Percentiles rank a stretch among this genome's conserved stretches.
Conservation (phyloP, 2,113 vertebrate genomes). For the Dendropsophus ebraccatus region DNA sequence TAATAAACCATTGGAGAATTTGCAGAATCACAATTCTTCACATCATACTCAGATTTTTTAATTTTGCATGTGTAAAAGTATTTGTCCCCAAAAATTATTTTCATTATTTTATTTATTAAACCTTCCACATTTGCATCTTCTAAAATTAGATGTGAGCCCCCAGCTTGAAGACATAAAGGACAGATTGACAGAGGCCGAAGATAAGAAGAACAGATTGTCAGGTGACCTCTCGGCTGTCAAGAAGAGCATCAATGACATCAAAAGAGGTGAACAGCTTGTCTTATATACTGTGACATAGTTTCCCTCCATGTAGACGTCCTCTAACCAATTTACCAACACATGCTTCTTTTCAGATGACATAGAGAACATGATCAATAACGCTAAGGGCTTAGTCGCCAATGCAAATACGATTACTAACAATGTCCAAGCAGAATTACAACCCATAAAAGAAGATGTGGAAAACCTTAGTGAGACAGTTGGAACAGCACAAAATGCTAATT, state of each 20-base stretch:
- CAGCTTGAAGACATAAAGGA: conserved; percentile 73
- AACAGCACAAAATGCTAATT: conserved; percentile 65
- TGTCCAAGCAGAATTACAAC: conserved; percentile 77
- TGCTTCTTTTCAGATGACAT: conserved; percentile 77
- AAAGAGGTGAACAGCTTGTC: conserved; percentile 74
- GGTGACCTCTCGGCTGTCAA: conserved; percentile 72
- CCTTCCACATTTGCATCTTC: not conserved
- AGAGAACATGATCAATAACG: conserved; percentile 70
- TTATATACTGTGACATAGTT: not conserved
- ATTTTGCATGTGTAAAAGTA: too few species aligned
- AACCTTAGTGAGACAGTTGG: conserved; percentile 73
- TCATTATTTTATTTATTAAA: not conserved
- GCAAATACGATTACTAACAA: conserved; percentile 72
- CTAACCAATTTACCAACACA: not conserved
- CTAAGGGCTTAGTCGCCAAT: conserved; percentile 74
- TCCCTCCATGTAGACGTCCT: not conserved
- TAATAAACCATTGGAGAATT: too few species aligned
- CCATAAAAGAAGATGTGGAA: conserved; percentile 79
- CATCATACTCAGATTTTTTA: too few species aligned
- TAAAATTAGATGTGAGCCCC: conserved; percentile 68
- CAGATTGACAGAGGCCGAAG: conserved; percentile 71
- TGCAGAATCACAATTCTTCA: too few species aligned
- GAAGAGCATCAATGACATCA: conserved; percentile 72
- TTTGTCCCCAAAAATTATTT: too few species aligned
- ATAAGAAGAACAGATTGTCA: conserved; percentile 76